Evolutionary conservation across 2,888 invertebrate genomes (phyloP).

Genomic region (Synergus japonicus): DNA sequence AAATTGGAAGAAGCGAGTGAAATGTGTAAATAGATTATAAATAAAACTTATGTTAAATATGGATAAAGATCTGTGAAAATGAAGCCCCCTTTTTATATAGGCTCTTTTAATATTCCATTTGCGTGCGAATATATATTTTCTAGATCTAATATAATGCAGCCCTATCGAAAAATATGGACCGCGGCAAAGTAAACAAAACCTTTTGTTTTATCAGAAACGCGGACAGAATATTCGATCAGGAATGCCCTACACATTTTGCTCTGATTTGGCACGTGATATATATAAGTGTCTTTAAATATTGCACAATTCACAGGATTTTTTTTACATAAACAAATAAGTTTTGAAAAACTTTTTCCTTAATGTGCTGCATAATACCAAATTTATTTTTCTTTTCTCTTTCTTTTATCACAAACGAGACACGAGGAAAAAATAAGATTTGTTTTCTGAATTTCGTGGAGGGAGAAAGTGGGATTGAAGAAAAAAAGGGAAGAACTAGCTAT

Average conservation of each 20-base stretch:
- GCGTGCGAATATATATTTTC: not conserved
- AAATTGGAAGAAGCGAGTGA: no score
- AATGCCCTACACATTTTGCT: not conserved
- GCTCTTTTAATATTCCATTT: conserved; percentile 2
- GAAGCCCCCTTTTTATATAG: not conserved
- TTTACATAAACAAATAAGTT: not conserved
- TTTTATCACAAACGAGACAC: not conserved
- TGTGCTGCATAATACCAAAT: not conserved
- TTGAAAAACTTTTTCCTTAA: not conserved
- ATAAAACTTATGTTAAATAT: no score
- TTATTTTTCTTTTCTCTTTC: not conserved
- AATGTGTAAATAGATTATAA: no score
- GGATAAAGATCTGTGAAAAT: no score
- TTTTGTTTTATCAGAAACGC: conserved; percentile 37
- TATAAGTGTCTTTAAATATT: not conserved
- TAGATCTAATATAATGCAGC: not conserved
- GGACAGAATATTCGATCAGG: conserved; percentile 18
- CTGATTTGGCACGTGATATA: conserved; percentile 2
- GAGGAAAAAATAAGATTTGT: not conserved
- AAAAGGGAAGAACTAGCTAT: not conserved
- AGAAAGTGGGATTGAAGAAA: not conserved
- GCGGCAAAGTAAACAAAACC: conserved; percentile 14
- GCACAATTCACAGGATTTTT: not conserved
- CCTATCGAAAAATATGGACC: conserved; percentile 18
- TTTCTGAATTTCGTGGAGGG: not conserved